Evolutionary conservation across 2,797 vertebrate species (phyloP).

Genomic region (Pelodytes ibericus): DNA sequence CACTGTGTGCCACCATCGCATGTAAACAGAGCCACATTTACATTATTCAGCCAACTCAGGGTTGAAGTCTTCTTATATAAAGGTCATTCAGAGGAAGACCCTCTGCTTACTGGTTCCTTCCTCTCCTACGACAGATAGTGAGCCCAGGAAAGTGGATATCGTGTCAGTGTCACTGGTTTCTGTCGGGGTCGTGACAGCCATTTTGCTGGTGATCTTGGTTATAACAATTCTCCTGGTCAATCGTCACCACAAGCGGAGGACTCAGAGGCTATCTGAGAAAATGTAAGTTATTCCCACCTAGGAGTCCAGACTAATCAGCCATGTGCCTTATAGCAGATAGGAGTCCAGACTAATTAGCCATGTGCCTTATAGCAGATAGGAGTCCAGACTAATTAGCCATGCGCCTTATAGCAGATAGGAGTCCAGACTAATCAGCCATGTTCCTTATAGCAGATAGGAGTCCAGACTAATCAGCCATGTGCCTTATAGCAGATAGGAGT

Average conservation of each 20-base stretch:
- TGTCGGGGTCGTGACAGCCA: constrained; percentile 72
- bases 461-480: too few species aligned
- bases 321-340: too few species aligned
- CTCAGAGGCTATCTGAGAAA: constrained; percentile 79
- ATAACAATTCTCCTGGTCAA: constrained; percentile 77
- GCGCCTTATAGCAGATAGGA: too few species aligned
- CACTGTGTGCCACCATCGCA: too few species aligned
- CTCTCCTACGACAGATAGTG: constrained; percentile 47
- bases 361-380: not conserved
- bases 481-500: too few species aligned
- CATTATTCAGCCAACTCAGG: too few species aligned
- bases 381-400: too few species aligned
- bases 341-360: not conserved
- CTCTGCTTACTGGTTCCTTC: not conserved
- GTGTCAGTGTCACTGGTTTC: constrained; percentile 76
- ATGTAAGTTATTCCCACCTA: constrained; percentile 75
- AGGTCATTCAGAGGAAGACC: too few species aligned
- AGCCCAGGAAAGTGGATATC: constrained; percentile 48
- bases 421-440: too few species aligned
- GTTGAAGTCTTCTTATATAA: too few species aligned
- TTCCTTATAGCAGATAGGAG: too few species aligned
- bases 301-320: not conserved
- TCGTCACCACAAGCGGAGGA: constrained; percentile 83
- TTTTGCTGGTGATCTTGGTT: constrained; percentile 80
- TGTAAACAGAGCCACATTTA: too few species aligned